Evolutionary conservation across 2,888 invertebrate genomes (phyloP), one percentile per base, ranked within the genome.

Genomic region (Cosmopolites sordidus): DNA sequence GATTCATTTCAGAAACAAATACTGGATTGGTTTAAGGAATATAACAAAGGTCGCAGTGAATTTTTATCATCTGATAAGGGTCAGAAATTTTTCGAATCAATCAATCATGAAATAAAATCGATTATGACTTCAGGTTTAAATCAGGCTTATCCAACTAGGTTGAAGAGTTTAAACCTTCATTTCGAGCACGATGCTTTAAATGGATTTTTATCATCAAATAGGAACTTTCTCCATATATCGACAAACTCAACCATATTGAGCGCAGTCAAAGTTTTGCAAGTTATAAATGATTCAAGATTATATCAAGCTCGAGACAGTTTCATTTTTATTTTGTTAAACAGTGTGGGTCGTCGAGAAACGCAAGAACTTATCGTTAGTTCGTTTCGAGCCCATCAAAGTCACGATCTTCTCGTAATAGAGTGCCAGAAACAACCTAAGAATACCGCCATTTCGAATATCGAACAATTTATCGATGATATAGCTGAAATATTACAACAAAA

Each of bases 1-100:
- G 16, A 48, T 48, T 51, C 54, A 2, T 58, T 58, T 33, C 40
- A 58, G 48, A 48, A 47, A 9, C 41, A 54, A 14, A 51, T 58
- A 14, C 45, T 54, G 0, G 29, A 58, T 38, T 58, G 54, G 54
- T 46, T 54, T 37, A 45, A 41, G 16, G 17, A 54, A 15, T 58
- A 54, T 27, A 48, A 41, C 1, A 43, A 54, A 30, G 51, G 57
- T 1, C 22, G 18, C 0, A 41, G 51, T 43, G 33, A 50, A 1
- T 48, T 41, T 39, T 12, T 58, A 2, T 44, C 53, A n/a, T 15
- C 14, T 33, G 39, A 48, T 16, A 22, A 16, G 2, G 42, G 47
- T 11, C 11, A 18, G 3, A 1, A 5, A 16, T 43, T 46, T 46
- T 52, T 47, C 14, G 2, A 52, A 1, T 17, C 30, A 3, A 42